These are phyloP conservation scores for Panzeria rudis DNA, from an alignment of 2,888 invertebrate species.

Conservation along the genomic window DNA sequence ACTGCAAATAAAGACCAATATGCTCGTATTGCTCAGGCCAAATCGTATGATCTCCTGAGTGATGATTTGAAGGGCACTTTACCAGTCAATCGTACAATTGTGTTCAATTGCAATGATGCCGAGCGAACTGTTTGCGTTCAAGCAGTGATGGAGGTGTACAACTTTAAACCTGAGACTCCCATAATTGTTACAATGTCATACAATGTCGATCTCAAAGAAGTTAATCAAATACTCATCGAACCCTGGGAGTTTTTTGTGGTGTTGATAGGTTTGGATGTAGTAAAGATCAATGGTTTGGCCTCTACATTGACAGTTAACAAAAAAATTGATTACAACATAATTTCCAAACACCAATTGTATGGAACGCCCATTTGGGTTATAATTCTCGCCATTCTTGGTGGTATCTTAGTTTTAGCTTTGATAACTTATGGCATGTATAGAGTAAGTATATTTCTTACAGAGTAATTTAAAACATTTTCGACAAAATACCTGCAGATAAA, in stretches of 20 bases:
- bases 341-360: conserved; percentile 81
- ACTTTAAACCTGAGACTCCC: conserved; percentile 80
- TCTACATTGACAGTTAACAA: conserved; percentile 77
- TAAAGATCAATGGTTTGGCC: conserved; percentile 78
- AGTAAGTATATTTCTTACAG: conserved; percentile 74
- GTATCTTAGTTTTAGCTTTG: conserved; percentile 82
- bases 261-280: conserved; percentile 78
- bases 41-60: conserved; percentile 78
- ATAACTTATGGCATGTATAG: conserved; percentile 82
- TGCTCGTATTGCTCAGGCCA: conserved; percentile 79
- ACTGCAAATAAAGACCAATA: conserved; percentile 80
- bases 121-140: conserved; percentile 80
- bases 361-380: conserved; percentile 83
- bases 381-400: conserved; percentile 83
- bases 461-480: too few species aligned
- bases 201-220: conserved; percentile 81
- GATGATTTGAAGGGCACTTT: conserved; percentile 81
- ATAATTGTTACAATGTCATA: conserved; percentile 80
- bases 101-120: conserved; percentile 82
- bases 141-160: conserved; percentile 80
- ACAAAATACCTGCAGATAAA: too few species aligned
- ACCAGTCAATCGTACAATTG: conserved; percentile 83
- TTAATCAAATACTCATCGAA: conserved; percentile 82
- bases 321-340: conserved; percentile 82
- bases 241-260: conserved; percentile 83